Evolutionary conservation across 2,113 vertebrate species (phyloP).

Genomic region (Pantherophis guttatus): DNA sequence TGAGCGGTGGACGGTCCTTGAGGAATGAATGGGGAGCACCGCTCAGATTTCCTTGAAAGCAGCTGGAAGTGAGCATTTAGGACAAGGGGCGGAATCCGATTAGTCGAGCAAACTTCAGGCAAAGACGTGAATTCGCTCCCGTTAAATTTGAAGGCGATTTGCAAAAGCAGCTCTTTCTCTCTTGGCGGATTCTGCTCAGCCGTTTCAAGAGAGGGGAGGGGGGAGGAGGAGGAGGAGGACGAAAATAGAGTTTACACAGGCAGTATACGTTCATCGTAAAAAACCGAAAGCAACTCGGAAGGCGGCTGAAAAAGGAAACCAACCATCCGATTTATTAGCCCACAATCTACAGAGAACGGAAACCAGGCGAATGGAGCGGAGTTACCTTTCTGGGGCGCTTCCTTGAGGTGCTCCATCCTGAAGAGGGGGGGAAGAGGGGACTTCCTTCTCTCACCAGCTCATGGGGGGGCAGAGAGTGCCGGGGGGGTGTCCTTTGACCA

Average conservation of each 20-base stretch:
- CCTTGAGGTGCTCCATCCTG: neutral
- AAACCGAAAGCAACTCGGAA: neutral
- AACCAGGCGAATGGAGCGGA: neutral
- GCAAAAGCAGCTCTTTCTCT: neutral
- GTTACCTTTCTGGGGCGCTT: neutral
- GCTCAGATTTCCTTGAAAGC: conserved; percentile 18
- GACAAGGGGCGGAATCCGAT: neutral
- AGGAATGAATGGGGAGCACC: conserved; percentile 36
- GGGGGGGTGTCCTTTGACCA: neutral
- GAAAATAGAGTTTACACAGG: neutral
- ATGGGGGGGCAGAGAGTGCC: neutral
- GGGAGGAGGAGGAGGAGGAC: neutral
- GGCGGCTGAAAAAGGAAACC: neutral
- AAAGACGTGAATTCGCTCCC: neutral
- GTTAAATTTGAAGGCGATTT: neutral
- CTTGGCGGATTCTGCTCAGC: neutral
- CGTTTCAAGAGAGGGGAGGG: neutral
- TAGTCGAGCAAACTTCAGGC: neutral
- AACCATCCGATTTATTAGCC: neutral
- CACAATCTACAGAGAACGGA: neutral
- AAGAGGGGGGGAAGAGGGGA: neutral
- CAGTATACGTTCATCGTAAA: neutral
- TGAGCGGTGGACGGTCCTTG: neutral
- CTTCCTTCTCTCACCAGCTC: neutral
- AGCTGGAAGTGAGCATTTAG: neutral